phyloP scores from a whole-genome alignment of 2,113 vertebrate genomes.

The Tylochromis polylepis region DNA sequence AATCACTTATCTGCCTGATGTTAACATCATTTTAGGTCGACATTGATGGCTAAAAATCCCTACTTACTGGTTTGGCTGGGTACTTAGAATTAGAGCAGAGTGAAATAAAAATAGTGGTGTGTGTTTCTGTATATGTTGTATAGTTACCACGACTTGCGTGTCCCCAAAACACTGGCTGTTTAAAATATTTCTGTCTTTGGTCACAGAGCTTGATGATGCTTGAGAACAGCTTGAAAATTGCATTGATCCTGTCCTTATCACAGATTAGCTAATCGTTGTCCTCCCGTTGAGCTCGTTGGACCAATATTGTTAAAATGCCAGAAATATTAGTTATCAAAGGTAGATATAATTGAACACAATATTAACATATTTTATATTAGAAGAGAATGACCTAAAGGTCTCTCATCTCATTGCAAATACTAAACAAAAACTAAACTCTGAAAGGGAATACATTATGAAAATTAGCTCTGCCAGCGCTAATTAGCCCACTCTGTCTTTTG shows the following conservation, averaged over 20 bases:
- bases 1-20: background rate
- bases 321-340: background rate
- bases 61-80: background rate
- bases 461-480: slow-evolving; percentile 28
- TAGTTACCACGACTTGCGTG: background rate
- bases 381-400: background rate
- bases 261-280: background rate
- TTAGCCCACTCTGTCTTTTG: slow-evolving; percentile 34
- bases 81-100: background rate
- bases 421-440: background rate
- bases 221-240: background rate
- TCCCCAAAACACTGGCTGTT: background rate
- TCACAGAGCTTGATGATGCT: background rate
- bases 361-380: background rate
- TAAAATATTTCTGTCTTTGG: background rate
- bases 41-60: background rate
- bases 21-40: background rate
- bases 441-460: background rate
- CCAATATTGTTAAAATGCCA: background rate
- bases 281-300: background rate
- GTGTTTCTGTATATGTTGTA: background rate
- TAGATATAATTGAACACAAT: background rate
- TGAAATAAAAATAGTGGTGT: background rate
- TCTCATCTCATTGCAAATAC: background rate
- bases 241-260: background rate